A percentile compares a stretch with the other conserved stretches of the same genome.
Evolutionary conservation across 2,113 vertebrate species (phyloP).

Genomic region (Xiphorhynchus elegans): DNA sequence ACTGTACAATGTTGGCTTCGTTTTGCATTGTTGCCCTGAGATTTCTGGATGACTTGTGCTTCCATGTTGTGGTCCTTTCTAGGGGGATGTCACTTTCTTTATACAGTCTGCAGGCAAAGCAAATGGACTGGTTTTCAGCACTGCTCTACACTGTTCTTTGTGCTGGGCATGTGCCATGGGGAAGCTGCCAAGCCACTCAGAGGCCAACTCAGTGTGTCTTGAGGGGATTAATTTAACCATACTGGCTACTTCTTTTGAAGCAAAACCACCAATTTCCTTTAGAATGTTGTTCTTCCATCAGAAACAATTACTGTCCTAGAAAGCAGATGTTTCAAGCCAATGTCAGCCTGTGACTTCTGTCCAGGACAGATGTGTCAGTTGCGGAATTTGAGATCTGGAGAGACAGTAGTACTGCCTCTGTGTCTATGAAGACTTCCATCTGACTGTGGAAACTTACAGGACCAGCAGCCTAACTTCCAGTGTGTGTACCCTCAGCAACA

Average conservation of each 20-base stretch:
- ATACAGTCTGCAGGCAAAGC: not conserved
- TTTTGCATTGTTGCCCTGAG: not conserved
- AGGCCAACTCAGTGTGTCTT: not conserved
- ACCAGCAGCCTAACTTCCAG: not conserved
- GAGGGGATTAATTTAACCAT: not conserved
- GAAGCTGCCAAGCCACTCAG: not conserved
- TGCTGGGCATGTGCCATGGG: not conserved
- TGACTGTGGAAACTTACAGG: not conserved
- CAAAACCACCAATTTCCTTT: not conserved
- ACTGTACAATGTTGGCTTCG: fast-evolving
- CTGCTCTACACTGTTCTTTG: not conserved
- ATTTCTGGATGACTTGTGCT: not conserved
- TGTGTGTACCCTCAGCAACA: not conserved
- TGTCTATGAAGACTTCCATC: not conserved
- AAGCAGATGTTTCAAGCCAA: not conserved
- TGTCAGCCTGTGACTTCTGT: not conserved
- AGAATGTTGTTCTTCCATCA: not conserved
- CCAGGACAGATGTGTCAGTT: not conserved
- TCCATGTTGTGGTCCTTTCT: not conserved
- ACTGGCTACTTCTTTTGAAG: not conserved
- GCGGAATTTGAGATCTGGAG: not conserved
- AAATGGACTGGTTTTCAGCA: not conserved
- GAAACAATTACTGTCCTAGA: not conserved
- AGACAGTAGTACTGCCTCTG: not conserved
- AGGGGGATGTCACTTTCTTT: not conserved